phyloP scores from a whole-genome alignment of 2,113 vertebrate genomes.

The Solea solea region DNA sequence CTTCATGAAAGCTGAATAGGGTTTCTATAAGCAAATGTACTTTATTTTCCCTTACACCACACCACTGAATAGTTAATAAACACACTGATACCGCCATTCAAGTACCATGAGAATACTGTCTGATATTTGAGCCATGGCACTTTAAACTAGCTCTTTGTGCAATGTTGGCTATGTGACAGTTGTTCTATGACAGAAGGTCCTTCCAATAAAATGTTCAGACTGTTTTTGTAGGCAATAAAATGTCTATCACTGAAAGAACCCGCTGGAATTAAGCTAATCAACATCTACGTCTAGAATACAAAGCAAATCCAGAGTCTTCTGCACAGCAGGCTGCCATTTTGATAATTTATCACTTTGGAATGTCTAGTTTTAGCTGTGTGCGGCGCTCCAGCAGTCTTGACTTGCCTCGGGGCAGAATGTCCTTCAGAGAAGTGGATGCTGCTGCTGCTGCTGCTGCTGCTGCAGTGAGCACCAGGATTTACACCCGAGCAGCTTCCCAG shows the following conservation, averaged over 20 bases:
- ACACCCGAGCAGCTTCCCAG: constrained; percentile 3
- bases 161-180: background rate
- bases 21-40: background rate
- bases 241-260: background rate
- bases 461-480: constrained; percentile 7
- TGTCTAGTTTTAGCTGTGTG: constrained; percentile 11
- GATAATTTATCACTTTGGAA: constrained; percentile 38
- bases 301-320: background rate
- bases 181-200: background rate
- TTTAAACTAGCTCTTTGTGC: background rate
- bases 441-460: constrained; percentile 6
- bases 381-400: constrained; percentile 1
- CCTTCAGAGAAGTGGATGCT: constrained; percentile 26
- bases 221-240: constrained; percentile 18
- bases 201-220: background rate
- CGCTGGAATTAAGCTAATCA: background rate
- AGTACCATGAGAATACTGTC: background rate
- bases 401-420: constrained; percentile 38
- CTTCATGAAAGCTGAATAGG: constrained; percentile 16
- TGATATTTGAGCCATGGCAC: background rate
- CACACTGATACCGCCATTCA: constrained; percentile 8
- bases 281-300: constrained; percentile 2
- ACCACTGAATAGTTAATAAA: constrained; percentile 11
- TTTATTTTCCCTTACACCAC: background rate
- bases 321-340: constrained; percentile 6